These are phyloP conservation scores for Oncorhynchus gorbuscha DNA, from an alignment of 2,113 vertebrate species.

Conservation along the genomic window DNA sequence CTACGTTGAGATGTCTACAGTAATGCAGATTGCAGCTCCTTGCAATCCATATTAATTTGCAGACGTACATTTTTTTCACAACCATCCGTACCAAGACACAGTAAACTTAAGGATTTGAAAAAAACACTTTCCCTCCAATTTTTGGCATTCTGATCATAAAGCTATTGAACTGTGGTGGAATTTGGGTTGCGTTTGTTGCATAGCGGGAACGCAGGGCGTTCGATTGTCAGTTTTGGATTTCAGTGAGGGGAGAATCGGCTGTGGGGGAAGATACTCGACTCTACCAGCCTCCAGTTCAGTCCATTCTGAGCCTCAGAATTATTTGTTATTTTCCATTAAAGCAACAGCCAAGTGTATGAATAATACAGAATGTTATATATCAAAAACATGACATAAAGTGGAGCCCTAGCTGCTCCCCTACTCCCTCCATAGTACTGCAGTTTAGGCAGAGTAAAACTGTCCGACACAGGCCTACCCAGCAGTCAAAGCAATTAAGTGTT, in stretches of 20 bases:
- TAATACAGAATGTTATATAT: constrained; percentile 11
- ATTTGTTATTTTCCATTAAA: neutral
- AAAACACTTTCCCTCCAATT: neutral
- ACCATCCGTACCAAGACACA: neutral
- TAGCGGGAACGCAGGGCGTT: constrained; percentile 16
- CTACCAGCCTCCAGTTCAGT: constrained; percentile 24
- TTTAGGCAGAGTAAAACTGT: neutral
- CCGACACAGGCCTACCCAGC: neutral
- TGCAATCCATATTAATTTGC: constrained; percentile 25
- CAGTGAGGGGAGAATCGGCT: constrained; percentile 37
- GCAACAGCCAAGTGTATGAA: constrained; percentile 5
- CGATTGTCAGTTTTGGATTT: constrained; percentile 54
- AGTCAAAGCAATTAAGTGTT: constrained; percentile 1
- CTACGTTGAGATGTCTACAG: constrained; percentile 2
- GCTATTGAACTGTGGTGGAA: constrained; percentile 41
- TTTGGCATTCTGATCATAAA: constrained; percentile 24
- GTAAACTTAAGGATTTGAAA: neutral
- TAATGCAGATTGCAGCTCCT: constrained; percentile 20
- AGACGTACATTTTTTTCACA: neutral
- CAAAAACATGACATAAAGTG: constrained; percentile 2
- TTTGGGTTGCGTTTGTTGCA: constrained; percentile 30
- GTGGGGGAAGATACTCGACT: constrained; percentile 24
- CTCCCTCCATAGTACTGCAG: neutral
- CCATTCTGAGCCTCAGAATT: constrained; percentile 7
- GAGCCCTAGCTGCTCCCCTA: neutral